Evolutionary conservation across 2,797 vertebrate genomes (phyloP).

Genomic region (Spondyliosoma cantharus): DNA sequence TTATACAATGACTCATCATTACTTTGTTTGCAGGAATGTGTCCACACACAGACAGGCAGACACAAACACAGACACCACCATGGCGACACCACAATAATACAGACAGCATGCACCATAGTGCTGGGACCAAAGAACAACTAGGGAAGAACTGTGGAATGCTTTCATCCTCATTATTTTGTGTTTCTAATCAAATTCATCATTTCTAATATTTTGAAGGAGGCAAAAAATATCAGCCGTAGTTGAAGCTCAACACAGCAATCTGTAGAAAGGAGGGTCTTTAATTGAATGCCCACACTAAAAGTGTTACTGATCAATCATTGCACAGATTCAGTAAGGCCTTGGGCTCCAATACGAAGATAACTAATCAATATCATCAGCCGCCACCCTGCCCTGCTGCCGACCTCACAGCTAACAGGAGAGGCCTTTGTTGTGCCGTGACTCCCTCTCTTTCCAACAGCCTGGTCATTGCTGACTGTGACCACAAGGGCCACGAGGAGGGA

Average conservation of each 20-base stretch:
- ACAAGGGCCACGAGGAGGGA: slow-evolving; percentile 65
- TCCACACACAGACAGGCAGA: slow-evolving; percentile 40
- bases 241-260: background rate
- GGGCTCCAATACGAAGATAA: slow-evolving; percentile 24
- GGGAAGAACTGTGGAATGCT: slow-evolving; percentile 21
- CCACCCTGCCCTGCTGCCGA: slow-evolving; percentile 59
- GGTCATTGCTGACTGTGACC: slow-evolving; percentile 65
- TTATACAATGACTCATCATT: slow-evolving; percentile 54
- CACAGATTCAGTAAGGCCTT: slow-evolving; percentile 30
- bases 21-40: slow-evolving; percentile 54
- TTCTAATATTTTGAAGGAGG: background rate
- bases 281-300: background rate
- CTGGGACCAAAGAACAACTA: slow-evolving; percentile 13
- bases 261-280: slow-evolving; percentile 1
- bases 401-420: slow-evolving; percentile 69
- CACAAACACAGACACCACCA: slow-evolving; percentile 59
- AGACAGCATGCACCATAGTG: slow-evolving; percentile 30
- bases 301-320: slow-evolving; percentile 18
- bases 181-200: slow-evolving; percentile 19
- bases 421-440: slow-evolving; percentile 71
- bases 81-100: slow-evolving; percentile 64
- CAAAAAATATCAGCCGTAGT: slow-evolving; percentile 6
- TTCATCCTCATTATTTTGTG: slow-evolving; percentile 24
- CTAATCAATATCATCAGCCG: slow-evolving; percentile 69
- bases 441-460: slow-evolving; percentile 59